These are phyloP conservation scores for Porites cylindrica DNA, from an alignment of 92 coral and sea anemone genomes.

Conservation along the genomic window DNA sequence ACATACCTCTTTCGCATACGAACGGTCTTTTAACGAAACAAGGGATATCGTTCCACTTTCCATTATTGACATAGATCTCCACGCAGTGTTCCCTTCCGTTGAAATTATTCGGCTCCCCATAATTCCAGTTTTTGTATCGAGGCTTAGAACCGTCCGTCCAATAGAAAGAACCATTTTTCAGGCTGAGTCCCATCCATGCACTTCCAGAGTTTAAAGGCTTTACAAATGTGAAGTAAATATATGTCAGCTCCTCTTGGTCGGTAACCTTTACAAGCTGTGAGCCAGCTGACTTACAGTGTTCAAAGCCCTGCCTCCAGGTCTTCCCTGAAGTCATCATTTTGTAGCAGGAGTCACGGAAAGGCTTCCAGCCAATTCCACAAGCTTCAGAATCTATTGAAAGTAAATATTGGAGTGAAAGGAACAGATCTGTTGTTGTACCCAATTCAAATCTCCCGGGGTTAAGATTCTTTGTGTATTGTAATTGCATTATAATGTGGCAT, in stretches of 20 bases:
- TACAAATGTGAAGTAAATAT: conserved; percentile 35
- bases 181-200: conserved; percentile 58
- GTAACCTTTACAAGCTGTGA: conserved; percentile 37
- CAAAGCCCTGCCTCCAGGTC: conserved; percentile 17
- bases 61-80: conserved; percentile 45
- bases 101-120: conserved; percentile 45
- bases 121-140: conserved; percentile 35
- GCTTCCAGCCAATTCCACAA: conserved; percentile 73
- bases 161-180: background rate
- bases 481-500: too few species aligned
- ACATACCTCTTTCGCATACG: conserved; percentile 53
- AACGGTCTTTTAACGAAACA: conserved; percentile 47
- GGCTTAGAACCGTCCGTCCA: conserved; percentile 4
- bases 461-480: too few species aligned
- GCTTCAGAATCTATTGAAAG: conserved; percentile 15
- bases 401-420: background rate
- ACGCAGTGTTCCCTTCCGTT: conserved; percentile 50
- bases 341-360: conserved; percentile 63
- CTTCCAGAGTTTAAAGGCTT: conserved; percentile 51
- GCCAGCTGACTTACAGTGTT: conserved; percentile 32
- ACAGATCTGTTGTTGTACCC: background rate
- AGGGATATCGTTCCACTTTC: conserved; percentile 58
- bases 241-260: conserved; percentile 37
- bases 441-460: too few species aligned
- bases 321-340: conserved; percentile 35